phyloP scores from a whole-genome alignment of 1,140 invertebrate species.

The Zaprionus capensis region DNA sequence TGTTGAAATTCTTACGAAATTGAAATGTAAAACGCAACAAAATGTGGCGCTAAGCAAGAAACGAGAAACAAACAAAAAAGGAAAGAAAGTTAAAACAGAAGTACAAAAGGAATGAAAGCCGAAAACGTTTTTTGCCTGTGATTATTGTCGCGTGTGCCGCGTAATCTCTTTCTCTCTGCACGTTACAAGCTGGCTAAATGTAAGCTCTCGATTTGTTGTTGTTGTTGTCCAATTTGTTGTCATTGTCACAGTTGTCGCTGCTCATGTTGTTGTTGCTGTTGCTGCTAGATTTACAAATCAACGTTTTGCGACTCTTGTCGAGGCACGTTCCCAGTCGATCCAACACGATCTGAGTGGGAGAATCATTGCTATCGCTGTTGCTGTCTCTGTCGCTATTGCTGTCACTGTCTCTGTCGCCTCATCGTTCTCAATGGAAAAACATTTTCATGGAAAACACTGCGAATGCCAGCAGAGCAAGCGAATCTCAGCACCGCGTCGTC shows the following conservation, averaged over 20 bases:
- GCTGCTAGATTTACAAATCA: slow-evolving; percentile 48
- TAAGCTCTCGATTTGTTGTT: slow-evolving; percentile 49
- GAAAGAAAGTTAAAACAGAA: slow-evolving; percentile 3
- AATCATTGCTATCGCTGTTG: no score
- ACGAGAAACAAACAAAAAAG: slow-evolving; percentile 6
- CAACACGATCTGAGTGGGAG: slow-evolving; percentile 34
- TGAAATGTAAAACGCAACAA: slow-evolving; percentile 43
- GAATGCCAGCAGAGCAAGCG: slow-evolving; percentile 8
- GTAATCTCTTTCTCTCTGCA: slow-evolving; percentile 17
- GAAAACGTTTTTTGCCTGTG: slow-evolving; percentile 34
- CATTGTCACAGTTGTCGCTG: slow-evolving; percentile 47
- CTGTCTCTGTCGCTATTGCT: no score
- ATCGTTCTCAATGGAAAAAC: slow-evolving; percentile 43
- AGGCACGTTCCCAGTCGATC: slow-evolving; percentile 42
- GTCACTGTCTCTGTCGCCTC: no score
- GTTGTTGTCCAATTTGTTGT: slow-evolving; percentile 55
- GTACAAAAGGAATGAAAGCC: slow-evolving; percentile 22
- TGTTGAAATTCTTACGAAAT: slow-evolving; percentile 6
- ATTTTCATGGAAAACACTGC: slow-evolving; percentile 47
- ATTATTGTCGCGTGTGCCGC: slow-evolving; percentile 48
- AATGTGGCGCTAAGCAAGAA: slow-evolving; percentile 39
- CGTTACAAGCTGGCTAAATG: slow-evolving; percentile 43
- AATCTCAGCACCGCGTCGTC: slow-evolving; percentile 40
- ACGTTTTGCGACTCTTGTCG: slow-evolving; percentile 27
- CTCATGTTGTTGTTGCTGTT: slow-evolving; percentile 24